These are phyloP conservation scores for Empidonax traillii DNA, from an alignment of 2,113 vertebrate genomes.

Conservation along the genomic window DNA sequence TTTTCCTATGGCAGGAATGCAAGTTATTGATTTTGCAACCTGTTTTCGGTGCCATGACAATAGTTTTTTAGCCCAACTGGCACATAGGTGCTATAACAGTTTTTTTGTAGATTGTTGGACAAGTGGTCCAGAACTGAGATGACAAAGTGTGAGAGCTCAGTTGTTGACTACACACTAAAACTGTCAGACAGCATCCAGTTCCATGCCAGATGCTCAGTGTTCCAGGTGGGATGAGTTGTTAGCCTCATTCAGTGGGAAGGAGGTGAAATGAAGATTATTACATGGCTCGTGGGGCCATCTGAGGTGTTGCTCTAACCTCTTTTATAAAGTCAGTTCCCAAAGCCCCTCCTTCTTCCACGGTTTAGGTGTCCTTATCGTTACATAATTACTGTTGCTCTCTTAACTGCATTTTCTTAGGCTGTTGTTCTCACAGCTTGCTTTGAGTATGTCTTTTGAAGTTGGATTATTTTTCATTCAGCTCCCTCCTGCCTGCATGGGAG, in stretches of 20 bases:
- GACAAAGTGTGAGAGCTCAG: background rate
- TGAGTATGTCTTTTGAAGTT: background rate
- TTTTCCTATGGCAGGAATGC: background rate
- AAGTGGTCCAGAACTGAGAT: background rate
- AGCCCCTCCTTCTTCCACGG: background rate
- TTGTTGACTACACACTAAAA: background rate
- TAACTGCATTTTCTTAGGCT: background rate
- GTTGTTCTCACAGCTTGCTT: background rate
- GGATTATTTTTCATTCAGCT: background rate
- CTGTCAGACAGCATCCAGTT: background rate
- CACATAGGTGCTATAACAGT: background rate
- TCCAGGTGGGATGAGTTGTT: background rate
- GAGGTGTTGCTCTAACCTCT: background rate
- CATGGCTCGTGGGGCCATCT: background rate
- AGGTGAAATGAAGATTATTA: background rate
- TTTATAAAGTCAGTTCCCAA: background rate
- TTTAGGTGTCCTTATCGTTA: background rate
- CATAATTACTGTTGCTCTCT: rapidly evolving
- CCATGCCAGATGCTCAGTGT: background rate
- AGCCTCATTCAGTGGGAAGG: background rate
- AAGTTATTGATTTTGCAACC: background rate
- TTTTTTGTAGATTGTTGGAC: background rate
- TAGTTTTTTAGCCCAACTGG: background rate
- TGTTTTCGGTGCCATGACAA: background rate
- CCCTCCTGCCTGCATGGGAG: background rate